phyloP scores from a whole-genome alignment of 2,888 invertebrate species.

The Nephrotoma guestfalica region DNA sequence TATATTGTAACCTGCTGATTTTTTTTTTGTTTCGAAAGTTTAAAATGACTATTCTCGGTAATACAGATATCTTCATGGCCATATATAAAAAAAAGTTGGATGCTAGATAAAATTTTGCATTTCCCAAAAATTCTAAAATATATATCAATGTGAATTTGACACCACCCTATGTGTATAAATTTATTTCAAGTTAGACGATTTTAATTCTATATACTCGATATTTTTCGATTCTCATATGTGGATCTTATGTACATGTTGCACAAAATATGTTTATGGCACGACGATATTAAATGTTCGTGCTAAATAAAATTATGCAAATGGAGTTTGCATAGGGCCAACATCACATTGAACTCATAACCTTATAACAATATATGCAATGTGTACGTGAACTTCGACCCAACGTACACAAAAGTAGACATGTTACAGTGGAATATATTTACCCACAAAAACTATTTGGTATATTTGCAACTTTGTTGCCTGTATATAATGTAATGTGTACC shows the following conservation, averaged over 20 bases:
- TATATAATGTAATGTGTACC: too few species aligned
- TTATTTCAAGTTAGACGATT: neutral
- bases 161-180: neutral
- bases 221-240: neutral
- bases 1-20: neutral
- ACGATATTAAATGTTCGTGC: neutral
- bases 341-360: too few species aligned
- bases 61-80: neutral
- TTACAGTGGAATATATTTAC: too few species aligned
- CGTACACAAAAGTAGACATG: too few species aligned
- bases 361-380: too few species aligned
- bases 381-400: too few species aligned
- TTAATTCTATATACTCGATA: neutral
- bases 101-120: neutral
- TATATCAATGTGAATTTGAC: neutral
- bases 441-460: too few species aligned
- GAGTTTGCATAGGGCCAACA: neutral
- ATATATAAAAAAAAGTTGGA: neutral
- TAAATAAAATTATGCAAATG: neutral
- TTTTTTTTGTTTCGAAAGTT: neutral
- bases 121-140: neutral
- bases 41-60: neutral
- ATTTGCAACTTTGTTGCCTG: too few species aligned
- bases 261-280: neutral
- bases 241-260: neutral